Conservation (phyloP, 2,113 vertebrate genomes). For the Grus americana region DNA sequence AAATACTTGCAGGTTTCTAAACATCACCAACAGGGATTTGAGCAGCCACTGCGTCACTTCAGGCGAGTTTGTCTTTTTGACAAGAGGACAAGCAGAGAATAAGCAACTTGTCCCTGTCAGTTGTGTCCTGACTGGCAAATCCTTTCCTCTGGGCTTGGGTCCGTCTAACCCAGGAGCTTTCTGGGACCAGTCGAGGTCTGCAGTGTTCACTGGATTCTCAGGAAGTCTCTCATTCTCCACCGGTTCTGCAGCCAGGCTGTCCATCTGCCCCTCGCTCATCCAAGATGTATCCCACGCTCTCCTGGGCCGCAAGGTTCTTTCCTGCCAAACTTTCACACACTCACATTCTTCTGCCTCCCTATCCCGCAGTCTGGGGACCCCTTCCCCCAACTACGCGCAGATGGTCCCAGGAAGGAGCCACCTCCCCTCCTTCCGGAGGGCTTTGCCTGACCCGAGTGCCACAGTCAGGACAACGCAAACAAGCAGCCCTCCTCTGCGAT, state of each 20-base stretch:
- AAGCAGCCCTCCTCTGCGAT: background rate
- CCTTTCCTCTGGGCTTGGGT: background rate
- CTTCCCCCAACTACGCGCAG: background rate
- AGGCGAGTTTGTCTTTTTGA: background rate
- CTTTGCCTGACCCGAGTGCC: fast-evolving
- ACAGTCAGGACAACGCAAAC: background rate
- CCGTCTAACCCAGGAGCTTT: background rate
- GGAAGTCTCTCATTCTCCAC: background rate
- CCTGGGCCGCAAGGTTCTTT: fast-evolving
- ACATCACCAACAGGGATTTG: background rate
- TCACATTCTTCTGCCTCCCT: background rate
- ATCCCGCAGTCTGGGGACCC: background rate
- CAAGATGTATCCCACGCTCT: background rate
- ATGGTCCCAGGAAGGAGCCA: background rate
- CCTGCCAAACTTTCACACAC: background rate
- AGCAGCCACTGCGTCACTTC: background rate
- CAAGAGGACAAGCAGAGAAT: background rate
- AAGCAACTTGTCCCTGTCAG: too few relatives aligned
- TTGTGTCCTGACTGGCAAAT: background rate
- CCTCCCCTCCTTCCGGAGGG: background rate
- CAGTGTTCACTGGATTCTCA: background rate
- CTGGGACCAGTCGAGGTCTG: fast-evolving
- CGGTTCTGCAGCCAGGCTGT: background rate
- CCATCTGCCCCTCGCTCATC: background rate
- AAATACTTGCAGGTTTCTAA: background rate